Evolutionary conservation across 2,797 vertebrate species (phyloP), one percentile per base, ranked within the genome.

Genomic region (Silurus lanzhouensis): DNA sequence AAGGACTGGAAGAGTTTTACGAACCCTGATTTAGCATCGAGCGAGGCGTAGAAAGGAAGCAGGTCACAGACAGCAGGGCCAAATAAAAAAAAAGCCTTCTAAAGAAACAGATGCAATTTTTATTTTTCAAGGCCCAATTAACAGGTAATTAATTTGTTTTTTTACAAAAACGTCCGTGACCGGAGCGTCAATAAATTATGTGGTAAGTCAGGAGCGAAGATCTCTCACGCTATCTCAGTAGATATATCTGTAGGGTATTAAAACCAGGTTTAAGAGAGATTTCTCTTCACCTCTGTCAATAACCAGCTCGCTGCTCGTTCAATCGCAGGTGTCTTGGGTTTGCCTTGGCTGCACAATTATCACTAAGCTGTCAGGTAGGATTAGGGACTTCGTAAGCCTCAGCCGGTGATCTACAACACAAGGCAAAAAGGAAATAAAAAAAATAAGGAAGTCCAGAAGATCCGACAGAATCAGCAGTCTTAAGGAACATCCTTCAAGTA

Each of bases 331-430:
- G 89, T 93, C 92, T 89, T 83, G 90, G 91, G 90, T 89, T 90
- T 91, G 90, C 90, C 88, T 90, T 76, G 88, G 82, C 91, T 89
- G 85, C 71, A 90, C 92, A 93, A 93, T 93, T 93, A 94, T 93
- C 92, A 94, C 92, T 92, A 91, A 93, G 91, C 92, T 94, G 93
- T 93, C 93, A 94, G 90, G 90, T 84, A 89, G 93, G 93, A 94
- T 94, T 94, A 94, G 87, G 88, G 8, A 44, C 88, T 90, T 90
- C 22, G 88, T 92, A 94, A 94, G 91, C 90, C 86, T 90, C 88
- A 61, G 84, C 91, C 88, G 92, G 91, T 88, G 85, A 92, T 91
- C 90, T 85, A 84, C 86, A 92, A 90, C 87, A 86, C 82, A 78
- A 80, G 90, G 86, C 84, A 19, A 66, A n/a, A 60, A 60, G 84